A percentile compares a stretch with the other conserved stretches of the same genome.
Evolutionary conservation across 2,113 vertebrate genomes (phyloP).

Genomic region (Cygnus buccinator): DNA sequence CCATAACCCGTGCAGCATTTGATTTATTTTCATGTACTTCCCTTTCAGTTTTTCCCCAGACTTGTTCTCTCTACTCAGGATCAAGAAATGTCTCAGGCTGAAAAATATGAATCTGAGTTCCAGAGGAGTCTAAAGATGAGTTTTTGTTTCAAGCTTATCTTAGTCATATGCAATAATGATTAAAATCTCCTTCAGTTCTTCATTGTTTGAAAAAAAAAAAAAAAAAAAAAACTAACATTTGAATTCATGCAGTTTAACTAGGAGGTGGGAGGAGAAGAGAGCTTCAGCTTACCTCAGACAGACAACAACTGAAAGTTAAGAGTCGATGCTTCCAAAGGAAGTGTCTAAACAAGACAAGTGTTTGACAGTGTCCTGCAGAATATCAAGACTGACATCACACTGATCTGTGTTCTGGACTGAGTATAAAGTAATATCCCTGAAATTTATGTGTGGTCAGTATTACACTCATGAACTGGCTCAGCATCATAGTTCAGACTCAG

Average conservation of each 20-base stretch:
- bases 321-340: not conserved
- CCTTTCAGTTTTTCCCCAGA: not conserved
- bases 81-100: not conserved
- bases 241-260: not conserved
- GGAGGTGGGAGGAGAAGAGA: not conserved
- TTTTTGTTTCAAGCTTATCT: not conserved
- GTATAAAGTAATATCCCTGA: slow-evolving; percentile 11
- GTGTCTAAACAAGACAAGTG: not conserved
- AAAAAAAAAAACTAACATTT: not conserved
- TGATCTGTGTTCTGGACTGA: not conserved
- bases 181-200: not conserved
- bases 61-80: not conserved
- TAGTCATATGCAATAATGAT: not conserved
- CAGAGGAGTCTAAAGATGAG: not conserved
- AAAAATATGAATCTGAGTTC: not conserved
- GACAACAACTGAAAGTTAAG: not conserved
- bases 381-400: not conserved
- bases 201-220: not conserved
- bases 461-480: slow-evolving; percentile 27
- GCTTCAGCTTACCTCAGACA: not conserved
- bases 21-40: not conserved
- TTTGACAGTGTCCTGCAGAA: not conserved
- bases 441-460: not conserved
- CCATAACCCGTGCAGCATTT: not conserved
- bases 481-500: slow-evolving; percentile 1